These are phyloP conservation scores for Megalops cyprinoides DNA, from an alignment of 2,797 vertebrate genomes.

Conservation along the genomic window DNA sequence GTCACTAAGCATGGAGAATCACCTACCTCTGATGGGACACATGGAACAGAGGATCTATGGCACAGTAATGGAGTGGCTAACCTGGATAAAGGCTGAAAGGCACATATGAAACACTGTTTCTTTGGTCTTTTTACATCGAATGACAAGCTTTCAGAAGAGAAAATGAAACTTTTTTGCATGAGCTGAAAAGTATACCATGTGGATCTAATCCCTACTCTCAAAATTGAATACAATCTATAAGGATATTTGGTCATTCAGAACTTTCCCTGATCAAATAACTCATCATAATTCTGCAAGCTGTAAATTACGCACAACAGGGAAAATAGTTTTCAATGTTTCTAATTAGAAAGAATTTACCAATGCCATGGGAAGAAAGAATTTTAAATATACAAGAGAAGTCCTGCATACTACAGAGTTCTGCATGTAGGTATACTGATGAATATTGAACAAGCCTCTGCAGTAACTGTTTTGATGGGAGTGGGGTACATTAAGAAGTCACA, in stretches of 20 bases:
- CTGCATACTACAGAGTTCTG: not conserved
- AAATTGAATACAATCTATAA: not conserved
- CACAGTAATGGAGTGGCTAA: not conserved
- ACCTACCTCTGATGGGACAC: not conserved
- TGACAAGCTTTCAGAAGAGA: not conserved
- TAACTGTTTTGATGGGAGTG: not conserved
- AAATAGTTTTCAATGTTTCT: conserved; percentile 1
- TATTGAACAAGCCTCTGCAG: conserved; percentile 15
- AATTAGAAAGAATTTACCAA: not conserved
- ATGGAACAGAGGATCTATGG: not conserved
- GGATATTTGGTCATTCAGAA: no score
- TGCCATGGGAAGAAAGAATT: not conserved
- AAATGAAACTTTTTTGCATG: not conserved
- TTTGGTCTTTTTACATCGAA: not conserved
- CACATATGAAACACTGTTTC: not conserved
- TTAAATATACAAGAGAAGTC: not conserved
- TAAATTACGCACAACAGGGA: no score
- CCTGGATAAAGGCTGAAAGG: not conserved
- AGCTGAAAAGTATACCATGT: not conserved
- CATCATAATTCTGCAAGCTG: no score
- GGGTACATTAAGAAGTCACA: conserved; percentile 3
- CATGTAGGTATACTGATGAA: conserved; percentile 17
- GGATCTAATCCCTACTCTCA: not conserved
- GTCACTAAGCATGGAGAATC: not conserved
- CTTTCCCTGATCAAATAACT: no score